Evolutionary conservation across 2,797 vertebrate genomes (phyloP), one percentile per base, ranked within the genome.

Genomic region (Pipistrellus pygmaeus): DNA sequence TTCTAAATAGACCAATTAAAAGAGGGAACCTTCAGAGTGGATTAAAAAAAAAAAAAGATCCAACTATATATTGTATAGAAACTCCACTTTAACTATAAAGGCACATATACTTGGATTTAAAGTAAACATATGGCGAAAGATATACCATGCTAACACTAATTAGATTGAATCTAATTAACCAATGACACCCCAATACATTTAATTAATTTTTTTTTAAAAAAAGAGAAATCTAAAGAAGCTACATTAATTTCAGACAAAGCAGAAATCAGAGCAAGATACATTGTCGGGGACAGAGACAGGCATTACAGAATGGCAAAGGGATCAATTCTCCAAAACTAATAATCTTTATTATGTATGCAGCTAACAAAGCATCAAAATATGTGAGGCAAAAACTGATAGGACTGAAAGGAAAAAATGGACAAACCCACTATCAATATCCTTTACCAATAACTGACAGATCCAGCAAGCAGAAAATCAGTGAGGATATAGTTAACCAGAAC

Each of bases 391-490:
- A 87, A 88, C 60, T 55, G 66, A 84, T 0, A 87, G 60, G 86
- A 92, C 5, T 73, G 17, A 15, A 82, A 84, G 32, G 12, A 81
- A 21, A 12, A 95, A 91, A 89, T 0, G 72, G 64, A 88, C 77
- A 82, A 73, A 78, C 44, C 44, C 25, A 94, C 38, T n/a, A 62
- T 32, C 77, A 80, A 71, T 85, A 87, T 71, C 51, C 20, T 77
- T 53, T 38, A 73, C 64, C 82, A 88, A 80, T 55, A 88, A 93
- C 1, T 88, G 76, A 85, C 83, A 91, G 77, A 92, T n/a, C 11
- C 38, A 92, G 80, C 41, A 64, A 64, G 89, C 55, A 87, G 69
- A 89, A 97, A 91, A 83, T 72, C 94, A 94, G 86, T 75, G 44
- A 85, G 80, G 72, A 91, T 41, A 68, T 1, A 87, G 88, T 89